Percentiles rank a stretch among this genome's conserved stretches.
These are phyloP conservation scores for Drosophila vallismaia DNA, from an alignment of 2,888 invertebrate species.

Conservation along the genomic window DNA sequence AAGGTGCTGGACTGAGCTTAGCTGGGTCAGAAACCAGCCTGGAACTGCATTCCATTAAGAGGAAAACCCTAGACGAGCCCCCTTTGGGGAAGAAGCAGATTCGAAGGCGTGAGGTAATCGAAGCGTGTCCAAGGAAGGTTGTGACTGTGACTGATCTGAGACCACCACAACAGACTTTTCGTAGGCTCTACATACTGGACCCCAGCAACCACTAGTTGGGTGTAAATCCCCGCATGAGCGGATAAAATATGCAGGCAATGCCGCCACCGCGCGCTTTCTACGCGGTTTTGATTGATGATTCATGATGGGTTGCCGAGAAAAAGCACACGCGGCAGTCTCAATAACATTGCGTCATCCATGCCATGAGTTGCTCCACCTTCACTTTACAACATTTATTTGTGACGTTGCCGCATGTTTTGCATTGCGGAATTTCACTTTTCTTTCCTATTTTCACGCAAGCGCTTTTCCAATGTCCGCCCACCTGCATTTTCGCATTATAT, in stretches of 20 bases:
- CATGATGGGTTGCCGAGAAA: slow-evolving; percentile 41
- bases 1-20: slow-evolving; percentile 29
- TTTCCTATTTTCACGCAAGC: slow-evolving; percentile 62
- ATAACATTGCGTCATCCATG: slow-evolving; percentile 68
- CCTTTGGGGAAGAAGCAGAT: slow-evolving; percentile 43
- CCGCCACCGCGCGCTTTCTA: slow-evolving; percentile 24
- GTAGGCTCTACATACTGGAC: slow-evolving; percentile 1
- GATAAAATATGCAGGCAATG: slow-evolving; percentile 37
- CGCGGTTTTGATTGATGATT: slow-evolving; percentile 53
- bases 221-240: background rate
- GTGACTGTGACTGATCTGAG: slow-evolving; percentile 11
- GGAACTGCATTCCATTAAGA: slow-evolving; percentile 53
- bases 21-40: slow-evolving; percentile 49
- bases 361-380: slow-evolving; percentile 29
- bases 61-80: slow-evolving; percentile 60
- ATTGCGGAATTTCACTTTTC: slow-evolving; percentile 69
- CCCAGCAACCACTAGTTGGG: slow-evolving; percentile 17
- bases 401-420: slow-evolving; percentile 47
- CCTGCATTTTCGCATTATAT: slow-evolving; percentile 73
- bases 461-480: slow-evolving; percentile 49
- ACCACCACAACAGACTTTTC: slow-evolving; percentile 17
- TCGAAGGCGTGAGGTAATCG: slow-evolving; percentile 9
- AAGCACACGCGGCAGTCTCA: slow-evolving; percentile 71
- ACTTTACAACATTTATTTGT: slow-evolving; percentile 38
- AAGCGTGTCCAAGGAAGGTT: background rate